Evolutionary conservation across 2,797 vertebrate species (phyloP), one percentile per base, ranked within the genome.

Genomic region (Coranthus polyacanthus): DNA sequence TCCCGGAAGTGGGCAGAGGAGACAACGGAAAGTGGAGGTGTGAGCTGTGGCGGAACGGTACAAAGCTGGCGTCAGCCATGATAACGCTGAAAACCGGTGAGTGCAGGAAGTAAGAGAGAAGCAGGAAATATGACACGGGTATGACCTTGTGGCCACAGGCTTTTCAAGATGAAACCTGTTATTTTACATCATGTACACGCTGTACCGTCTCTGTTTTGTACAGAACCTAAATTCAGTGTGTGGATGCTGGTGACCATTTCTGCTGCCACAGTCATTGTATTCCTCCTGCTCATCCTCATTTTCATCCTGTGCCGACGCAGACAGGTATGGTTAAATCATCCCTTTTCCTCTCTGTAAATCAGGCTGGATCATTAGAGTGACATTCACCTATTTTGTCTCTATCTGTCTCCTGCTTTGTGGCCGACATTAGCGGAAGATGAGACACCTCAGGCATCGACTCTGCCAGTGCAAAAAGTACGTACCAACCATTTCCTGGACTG

Each of bases 391-490:
- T 62, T 12, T 67, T 70, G 1, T 70, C 6, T 60, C 11, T 72
- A 6, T 57, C 21, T 54, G 13, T 74, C 17, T 78, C 26, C 65
- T 17, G 80, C 18, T 73, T 39, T 84, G 43, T 80, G 51, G 22
- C 21, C 77, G 26, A 62, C 49, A 68, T 55, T 51, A 83, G 78
- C 69, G 72, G 83, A 88, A 20, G 60, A 61, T 9, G 51, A 85
- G 82, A 63, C 82, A 57, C 54, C 54, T 50, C 39, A 87, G 82
- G 62, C 82, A 69, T 58, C 78, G 53, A 75, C 77, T 92, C 68
- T 94, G 94, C 81, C 81, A 81, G 11, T 94, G 93, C 79, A 84
- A 92, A 82, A 77, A 83, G 87, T 90, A 79, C 3, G 89, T 79
- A 49, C 4, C 18, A 60, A 18, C 45, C 53, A 74, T 84, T 85